Base-by-base conservation (phyloP, 2,888 invertebrate genomes). In the Tyria jacobaeae region DNA sequence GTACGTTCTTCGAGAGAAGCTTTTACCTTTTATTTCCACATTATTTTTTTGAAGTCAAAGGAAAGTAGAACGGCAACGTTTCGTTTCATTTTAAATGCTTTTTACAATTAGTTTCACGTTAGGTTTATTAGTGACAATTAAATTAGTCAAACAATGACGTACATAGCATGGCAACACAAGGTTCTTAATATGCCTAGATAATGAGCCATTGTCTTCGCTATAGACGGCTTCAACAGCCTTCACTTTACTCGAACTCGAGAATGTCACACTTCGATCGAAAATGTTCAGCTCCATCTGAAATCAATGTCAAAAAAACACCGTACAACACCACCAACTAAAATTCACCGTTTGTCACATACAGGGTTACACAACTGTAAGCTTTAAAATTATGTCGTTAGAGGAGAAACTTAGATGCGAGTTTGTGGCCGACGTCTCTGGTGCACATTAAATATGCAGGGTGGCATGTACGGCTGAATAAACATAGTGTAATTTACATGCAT, bases 401-500 rank as follows among this genome's bases (percentile, higher is more conserved):
- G 64, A 70, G 60, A 73, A 70, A 77, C 66, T 63, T n/a, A 62
- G 60, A 66, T 57, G 60, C 50, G 39, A 48, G 63, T 51, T 60
- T 65, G 64, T 69, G 76, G 64, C 75, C 75, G 69, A 75, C 80
- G 82, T 83, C 82, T 80, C 80, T 66, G 75, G 78, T 73, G 74
- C 81, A 77, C 85, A 91, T 91, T 90, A 89, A 80, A 82, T 87
- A 92, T 92, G 90, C 92, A 89, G 87, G 89, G 86, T 89, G 86
- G 87, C 87, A 82, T 83, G 85, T 87, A 86, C 84, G 84, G 85
- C 87, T 91, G 93, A 92, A 92, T 92, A 92, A 90, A 92, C 93
- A 92, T 90, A 84, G 83, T 81, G 79, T 89, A 83, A 91, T 94
- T 93, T 90, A 90, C 92, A 94, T 94, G 93, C 92, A 92, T 89